phyloP scores from a whole-genome alignment of 2,797 vertebrate genomes.

The Lates japonicus region DNA sequence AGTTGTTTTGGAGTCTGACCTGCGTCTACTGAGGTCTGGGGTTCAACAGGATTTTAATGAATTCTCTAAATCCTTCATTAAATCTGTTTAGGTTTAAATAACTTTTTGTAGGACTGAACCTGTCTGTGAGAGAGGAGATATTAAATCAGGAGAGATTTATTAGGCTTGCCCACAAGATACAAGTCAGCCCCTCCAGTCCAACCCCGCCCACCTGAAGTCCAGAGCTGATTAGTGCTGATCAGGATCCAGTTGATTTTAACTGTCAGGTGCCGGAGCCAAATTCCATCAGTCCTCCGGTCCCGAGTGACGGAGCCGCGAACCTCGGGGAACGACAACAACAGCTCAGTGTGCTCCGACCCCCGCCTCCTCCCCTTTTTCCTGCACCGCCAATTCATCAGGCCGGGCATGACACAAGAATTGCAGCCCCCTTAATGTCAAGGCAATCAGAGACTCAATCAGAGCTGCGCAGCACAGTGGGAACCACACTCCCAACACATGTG shows the following conservation, averaged over 20 bases:
- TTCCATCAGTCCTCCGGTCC: constrained; percentile 32
- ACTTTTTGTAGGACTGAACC: no score
- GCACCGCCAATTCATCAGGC: constrained; percentile 59
- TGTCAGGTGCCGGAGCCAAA: constrained; percentile 49
- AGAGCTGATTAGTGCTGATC: constrained; percentile 13
- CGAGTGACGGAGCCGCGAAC: neutral
- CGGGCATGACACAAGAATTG: constrained; percentile 59
- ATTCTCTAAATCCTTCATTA: no score
- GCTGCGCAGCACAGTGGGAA: constrained; percentile 60
- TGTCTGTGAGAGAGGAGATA: no score
- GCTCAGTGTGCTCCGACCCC: constrained; percentile 35
- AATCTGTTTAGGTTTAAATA: no score
- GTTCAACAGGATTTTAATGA: no score
- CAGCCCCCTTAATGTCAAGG: constrained; percentile 64
- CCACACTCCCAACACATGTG: constrained; percentile 67
- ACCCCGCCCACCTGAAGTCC: neutral
- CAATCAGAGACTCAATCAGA: constrained; percentile 76
- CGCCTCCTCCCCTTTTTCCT: neutral
- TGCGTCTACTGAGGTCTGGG: no score
- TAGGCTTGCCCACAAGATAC: neutral
- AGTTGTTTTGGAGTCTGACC: no score
- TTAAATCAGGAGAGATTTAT: neutral
- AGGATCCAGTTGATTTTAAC: constrained; percentile 27
- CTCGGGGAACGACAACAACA: constrained; percentile 34
- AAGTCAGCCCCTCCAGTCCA: no score